Base-by-base conservation (phyloP, 2,888 invertebrate genomes). In the Campoplex capitator region DNA sequence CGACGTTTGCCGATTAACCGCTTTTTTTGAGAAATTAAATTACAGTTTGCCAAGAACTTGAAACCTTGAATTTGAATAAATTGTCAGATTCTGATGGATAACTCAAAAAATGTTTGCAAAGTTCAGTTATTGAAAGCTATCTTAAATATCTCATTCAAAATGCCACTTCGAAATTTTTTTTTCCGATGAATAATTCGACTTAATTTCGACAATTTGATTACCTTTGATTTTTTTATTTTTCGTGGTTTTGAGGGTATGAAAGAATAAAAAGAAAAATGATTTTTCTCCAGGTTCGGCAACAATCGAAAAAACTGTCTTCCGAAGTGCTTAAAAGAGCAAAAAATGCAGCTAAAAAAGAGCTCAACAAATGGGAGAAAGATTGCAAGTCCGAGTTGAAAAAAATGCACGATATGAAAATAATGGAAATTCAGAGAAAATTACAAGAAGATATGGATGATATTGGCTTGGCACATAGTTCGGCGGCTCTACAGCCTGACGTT, bases 231-330 rank as follows among this genome's bases (percentile, higher is more conserved):
- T 35, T 11, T 3, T 11, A 35, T 32, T 11, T 23, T 18, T 16
- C 32, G 4, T 32, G 6, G 28, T 62, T 62, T 16, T 7, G 0
- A 16, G 6, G 16, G 2, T 32, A 8, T 2, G 16, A 62, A 62
- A 62, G 2, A 6, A 35, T 65, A 9, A 18, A 48, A 38, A 62
- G 23, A 23, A 32, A 65, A 32, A n/a, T 11, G 0, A 8, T 28
- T 35, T n/a, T 67, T n/a, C 11, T 32, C n/a, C 85, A 96, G 96
- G 96, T 96, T 54, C 95, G 96, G 38, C 95, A 96, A 88, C 96
- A 96, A 90, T 96, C 96, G 0, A 96, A 95, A 90, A 95, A 95
- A 88, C 94, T 96, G 88, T 96, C 97, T 0, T 95, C 95, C 65
- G 93, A 94, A 88, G 92, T 96, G 84, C 94, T 96, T 0, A 95